Evolutionary conservation across 2,113 vertebrate genomes (phyloP), one percentile per base, ranked within the genome.

Genomic region (Gymnarchus niloticus): DNA sequence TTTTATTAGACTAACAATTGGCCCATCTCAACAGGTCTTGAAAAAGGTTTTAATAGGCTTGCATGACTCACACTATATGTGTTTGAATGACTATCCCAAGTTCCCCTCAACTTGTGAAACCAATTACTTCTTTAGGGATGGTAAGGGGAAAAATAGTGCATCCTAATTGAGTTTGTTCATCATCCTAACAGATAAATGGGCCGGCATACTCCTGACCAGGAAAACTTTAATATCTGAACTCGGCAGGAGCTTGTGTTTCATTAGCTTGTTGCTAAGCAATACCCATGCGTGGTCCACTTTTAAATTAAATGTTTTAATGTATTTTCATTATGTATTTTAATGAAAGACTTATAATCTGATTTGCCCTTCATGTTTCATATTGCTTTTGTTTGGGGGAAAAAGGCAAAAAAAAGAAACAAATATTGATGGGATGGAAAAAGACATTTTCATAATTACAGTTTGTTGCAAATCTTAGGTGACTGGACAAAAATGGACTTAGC

Each of bases 91-190:
- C 33, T 41, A 48, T 86, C 65, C 76, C 61, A 85, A 85, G 83
- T 82, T 88, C 89, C 90, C 89, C 90, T 91, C 91, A 88, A 91
- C 89, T 92, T 89, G 28, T 65, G 65, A 73, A 37, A 73, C 33
- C n/a, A 94, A 91, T 91, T 90, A 86, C 82, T 86, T 59, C 89
- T 92, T 94, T 91, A 91, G 93, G 88, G 59, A 61, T 90, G 89
- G 80, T 54, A 57, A 73, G 81, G 85, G 57, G 88, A 89, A 87
- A 88, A 91, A 89, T 84, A 57, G 48, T 87, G 85, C 83, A 86
- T 89, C 86, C 84, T 88, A 89, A 88, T 86, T 87, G 87, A 84
- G 56, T 78, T 56, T 61, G 83, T 85, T 87, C 81, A 87, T 85
- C 52, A 83, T 14, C 59, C 52, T 37, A 23, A 21, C 17, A 83